These are phyloP conservation scores for Scarus forsteni DNA, from an alignment of 2,797 vertebrate genomes.

Conservation along the genomic window DNA sequence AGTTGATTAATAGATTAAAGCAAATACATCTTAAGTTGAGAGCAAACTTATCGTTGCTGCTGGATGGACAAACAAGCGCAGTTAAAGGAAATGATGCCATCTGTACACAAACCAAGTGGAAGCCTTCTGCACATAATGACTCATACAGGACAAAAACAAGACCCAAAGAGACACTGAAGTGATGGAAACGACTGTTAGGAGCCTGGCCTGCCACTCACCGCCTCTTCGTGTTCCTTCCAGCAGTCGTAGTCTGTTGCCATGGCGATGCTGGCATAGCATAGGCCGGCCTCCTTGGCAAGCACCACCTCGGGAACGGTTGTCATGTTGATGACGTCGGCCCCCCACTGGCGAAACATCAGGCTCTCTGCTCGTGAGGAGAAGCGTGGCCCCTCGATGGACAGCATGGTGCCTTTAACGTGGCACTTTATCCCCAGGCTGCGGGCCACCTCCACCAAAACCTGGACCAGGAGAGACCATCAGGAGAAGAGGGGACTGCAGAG, in stretches of 20 bases:
- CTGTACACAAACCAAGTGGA: background rate
- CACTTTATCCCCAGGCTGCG: constrained; percentile 91
- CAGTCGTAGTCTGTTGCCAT: constrained; percentile 99
- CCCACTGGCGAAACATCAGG: constrained; percentile 94
- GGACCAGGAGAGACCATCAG: constrained; percentile 65
- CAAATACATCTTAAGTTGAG: background rate
- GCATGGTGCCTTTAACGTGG: constrained; percentile 90
- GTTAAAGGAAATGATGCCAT: constrained; percentile 7
- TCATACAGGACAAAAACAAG: constrained; percentile 12
- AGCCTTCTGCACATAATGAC: background rate
- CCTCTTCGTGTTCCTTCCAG: constrained; percentile 97
- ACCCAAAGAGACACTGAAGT: constrained; percentile 6
- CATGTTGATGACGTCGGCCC: constrained; percentile 98
- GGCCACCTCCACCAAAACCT: constrained; percentile 92
- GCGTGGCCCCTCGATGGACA: constrained; percentile 94
- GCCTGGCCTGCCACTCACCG: constrained; percentile 83
- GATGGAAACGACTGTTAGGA: constrained; percentile 7
- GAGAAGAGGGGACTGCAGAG: background rate
- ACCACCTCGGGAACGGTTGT: constrained; percentile 97
- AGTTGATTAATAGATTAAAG: background rate
- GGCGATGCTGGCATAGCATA: constrained; percentile 96
- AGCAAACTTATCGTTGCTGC: background rate
- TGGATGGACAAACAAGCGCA: constrained; percentile 5
- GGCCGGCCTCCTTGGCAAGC: constrained; percentile 94
- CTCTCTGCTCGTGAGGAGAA: constrained; percentile 96